phyloP scores from a whole-genome alignment of 2,113 vertebrate species.

The Chionomys nivalis region DNA sequence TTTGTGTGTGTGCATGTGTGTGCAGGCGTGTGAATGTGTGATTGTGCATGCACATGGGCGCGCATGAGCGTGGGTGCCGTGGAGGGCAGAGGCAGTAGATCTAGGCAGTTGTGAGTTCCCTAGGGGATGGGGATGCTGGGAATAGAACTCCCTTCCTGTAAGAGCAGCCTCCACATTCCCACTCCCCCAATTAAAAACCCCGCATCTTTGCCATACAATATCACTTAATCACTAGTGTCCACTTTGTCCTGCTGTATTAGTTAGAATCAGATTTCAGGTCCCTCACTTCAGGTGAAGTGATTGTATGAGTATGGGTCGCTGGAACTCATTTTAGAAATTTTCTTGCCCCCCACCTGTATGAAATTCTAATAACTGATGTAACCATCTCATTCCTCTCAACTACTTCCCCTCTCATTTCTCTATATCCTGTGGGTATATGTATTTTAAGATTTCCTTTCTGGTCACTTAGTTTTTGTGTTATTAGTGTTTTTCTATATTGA shows the following conservation, averaged over 20 bases:
- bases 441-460: neutral
- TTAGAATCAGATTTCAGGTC: neutral
- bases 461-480: neutral
- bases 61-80: neutral
- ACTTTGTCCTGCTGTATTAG: neutral
- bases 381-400: neutral
- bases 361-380: neutral
- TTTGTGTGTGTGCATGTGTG: neutral
- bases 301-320: neutral
- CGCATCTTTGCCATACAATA: neutral
- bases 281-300: neutral
- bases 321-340: neutral
- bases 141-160: neutral
- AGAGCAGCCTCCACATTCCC: neutral
- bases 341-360: too few relatives aligned
- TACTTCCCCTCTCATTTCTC: neutral
- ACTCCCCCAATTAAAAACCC: neutral
- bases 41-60: too few relatives aligned
- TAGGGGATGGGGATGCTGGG: neutral
- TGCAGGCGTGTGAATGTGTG: neutral
- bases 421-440: neutral
- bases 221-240: neutral
- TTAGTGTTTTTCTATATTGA: neutral
- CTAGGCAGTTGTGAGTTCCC: neutral
- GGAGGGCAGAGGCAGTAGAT: neutral